Evolutionary conservation across 2,797 vertebrate species (phyloP), one percentile per base, ranked within the genome.

Genomic region (Prunella strophiata): DNA sequence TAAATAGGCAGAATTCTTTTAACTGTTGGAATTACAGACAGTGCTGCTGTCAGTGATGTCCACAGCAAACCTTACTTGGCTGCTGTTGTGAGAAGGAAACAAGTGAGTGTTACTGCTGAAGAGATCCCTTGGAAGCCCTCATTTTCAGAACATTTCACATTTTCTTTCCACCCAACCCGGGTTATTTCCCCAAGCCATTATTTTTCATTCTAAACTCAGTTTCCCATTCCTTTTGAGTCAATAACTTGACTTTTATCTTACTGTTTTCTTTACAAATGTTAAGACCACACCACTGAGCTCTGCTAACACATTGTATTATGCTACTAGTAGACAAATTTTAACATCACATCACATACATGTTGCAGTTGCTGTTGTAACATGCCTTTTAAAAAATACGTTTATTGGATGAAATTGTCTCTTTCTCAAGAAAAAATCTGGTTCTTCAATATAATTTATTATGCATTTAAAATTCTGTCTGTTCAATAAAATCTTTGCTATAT

Each of bases 361-460:
- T 96, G 92, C 85, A n/a, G 76, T 82, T 97, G 96, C 94, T 92
- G 93, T 96, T 96, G 89, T 96, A 97, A 97, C 97, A 97, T 98
- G 97, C 97, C 93, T 97, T 97, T 97, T 94, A 77, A 97, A 98
- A 98, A 98, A 98, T 97, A 98, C 72, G 34, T 98, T 98, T 98
- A 98, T 98, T 98, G 91, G 97, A 96, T 97, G 96, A 98, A 98
- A 97, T 96, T 76, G 91, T 95, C 93, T 96, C 91, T 97, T 95
- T 96, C 87, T 96, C 90, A 97, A 95, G 96, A 97, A 98, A 89
- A 98, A 96, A 93, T 94, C 96, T 96, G 70, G 32, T 97, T 98
- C 95, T 97, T 97, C 96, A 97, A 97, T 97, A 98, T 96, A 97
- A 97, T 98, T 98, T 98, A 97, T 97, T 97, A 96, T 89, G 94